These are phyloP conservation scores for Melolontha melolontha DNA, from an alignment of 2,888 invertebrate species.

Conservation along the genomic window DNA sequence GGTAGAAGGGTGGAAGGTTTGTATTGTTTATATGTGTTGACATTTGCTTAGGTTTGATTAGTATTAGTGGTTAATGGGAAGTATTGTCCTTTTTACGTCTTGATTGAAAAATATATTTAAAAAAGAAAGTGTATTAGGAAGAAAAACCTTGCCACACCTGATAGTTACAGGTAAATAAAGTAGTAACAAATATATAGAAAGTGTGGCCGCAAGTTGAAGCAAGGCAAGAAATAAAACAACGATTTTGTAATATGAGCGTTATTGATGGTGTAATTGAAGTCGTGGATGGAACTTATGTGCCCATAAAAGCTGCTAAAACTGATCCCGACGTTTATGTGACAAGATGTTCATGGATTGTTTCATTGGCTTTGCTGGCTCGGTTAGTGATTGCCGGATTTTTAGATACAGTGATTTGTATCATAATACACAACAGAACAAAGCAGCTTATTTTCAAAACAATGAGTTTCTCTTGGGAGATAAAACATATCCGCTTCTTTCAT, in stretches of 20 bases:
- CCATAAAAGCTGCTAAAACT: conserved; percentile 50
- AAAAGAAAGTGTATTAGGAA: no score
- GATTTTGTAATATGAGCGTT: conserved; percentile 42
- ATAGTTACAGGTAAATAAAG: no score
- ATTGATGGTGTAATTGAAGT: conserved; percentile 47
- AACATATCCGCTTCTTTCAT: conserved; percentile 49
- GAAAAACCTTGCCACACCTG: no score
- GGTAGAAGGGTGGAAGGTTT: no score
- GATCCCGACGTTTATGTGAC: conserved; percentile 50
- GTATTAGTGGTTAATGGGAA: no score
- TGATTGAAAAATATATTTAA: no score
- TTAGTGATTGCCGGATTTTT: conserved; percentile 47
- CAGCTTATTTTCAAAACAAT: conserved; percentile 41
- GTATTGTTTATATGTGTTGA: no score
- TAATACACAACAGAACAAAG: conserved; percentile 24
- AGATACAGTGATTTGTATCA: conserved; percentile 48
- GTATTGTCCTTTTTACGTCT: no score
- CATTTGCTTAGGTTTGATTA: no score
- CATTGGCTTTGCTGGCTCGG: conserved; percentile 45
- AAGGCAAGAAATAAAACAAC: conserved; percentile 35
- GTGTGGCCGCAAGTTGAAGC: conserved; percentile 45
- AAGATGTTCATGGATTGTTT: conserved; percentile 43
- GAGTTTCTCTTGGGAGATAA: conserved; percentile 52
- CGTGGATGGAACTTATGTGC: conserved; percentile 51
- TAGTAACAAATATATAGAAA: no score